phyloP scores from a whole-genome alignment of 2,888 invertebrate species.

The Dermolepida albohirtum region DNA sequence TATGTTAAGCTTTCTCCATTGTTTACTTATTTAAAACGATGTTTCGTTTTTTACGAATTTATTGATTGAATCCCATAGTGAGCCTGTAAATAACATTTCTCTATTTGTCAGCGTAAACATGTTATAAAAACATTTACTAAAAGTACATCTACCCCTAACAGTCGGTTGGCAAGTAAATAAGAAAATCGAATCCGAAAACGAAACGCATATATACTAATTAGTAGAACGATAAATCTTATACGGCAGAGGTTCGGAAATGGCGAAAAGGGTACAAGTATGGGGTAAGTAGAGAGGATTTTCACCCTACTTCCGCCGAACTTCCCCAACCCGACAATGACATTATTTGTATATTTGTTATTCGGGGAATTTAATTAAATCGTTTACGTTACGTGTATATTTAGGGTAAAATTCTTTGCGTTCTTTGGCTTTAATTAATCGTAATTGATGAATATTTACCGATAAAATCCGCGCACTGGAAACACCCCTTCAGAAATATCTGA shows the following conservation, averaged over 20 bases:
- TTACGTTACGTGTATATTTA: constrained; percentile 3
- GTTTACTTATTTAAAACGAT: too few relatives aligned
- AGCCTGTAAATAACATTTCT: too few relatives aligned
- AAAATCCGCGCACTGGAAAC: constrained; percentile 1
- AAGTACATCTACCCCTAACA: too few relatives aligned
- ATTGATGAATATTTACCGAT: constrained; percentile 8
- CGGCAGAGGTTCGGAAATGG: neutral
- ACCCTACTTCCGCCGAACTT: neutral
- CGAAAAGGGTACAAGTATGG: neutral
- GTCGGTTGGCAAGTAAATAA: constrained; percentile 1
- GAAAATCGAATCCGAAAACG: neutral
- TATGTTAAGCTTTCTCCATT: too few relatives aligned
- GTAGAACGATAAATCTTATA: constrained; percentile 3
- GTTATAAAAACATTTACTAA: too few relatives aligned
- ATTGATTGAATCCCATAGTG: too few relatives aligned
- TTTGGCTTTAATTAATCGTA: constrained; percentile 1
- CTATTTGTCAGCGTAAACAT: too few relatives aligned
- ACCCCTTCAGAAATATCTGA: too few relatives aligned
- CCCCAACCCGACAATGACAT: neutral
- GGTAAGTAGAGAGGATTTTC: constrained; percentile 4
- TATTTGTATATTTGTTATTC: constrained; percentile 15
- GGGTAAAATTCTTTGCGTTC: neutral
- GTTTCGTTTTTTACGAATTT: too few relatives aligned
- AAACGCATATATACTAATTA: constrained; percentile 4
- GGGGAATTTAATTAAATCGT: constrained; percentile 18